Evolutionary conservation across 2,113 vertebrate species (phyloP).

Genomic region (Clarias magur): DNA sequence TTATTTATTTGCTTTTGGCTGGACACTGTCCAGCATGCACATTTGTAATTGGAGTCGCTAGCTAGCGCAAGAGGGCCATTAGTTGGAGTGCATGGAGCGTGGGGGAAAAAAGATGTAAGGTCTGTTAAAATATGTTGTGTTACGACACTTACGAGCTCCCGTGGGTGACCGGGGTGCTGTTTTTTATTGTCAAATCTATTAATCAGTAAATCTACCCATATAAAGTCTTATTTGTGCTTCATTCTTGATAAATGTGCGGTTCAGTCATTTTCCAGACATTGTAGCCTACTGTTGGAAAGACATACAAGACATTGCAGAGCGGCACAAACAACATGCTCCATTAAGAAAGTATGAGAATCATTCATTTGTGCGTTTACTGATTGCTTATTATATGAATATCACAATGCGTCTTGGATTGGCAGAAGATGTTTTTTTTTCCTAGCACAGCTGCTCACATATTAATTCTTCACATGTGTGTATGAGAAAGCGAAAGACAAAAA

Average conservation of each 20-base stretch:
- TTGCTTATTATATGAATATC: constrained; percentile 38
- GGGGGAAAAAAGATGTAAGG: constrained; percentile 29
- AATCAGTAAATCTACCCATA: constrained; percentile 54
- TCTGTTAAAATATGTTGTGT: constrained; percentile 53
- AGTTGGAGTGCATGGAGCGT: constrained; percentile 48
- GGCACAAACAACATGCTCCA: constrained; percentile 48
- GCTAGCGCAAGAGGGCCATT: constrained; percentile 51
- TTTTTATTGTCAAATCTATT: constrained; percentile 54
- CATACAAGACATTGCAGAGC: constrained; percentile 39
- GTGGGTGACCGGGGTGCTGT: constrained; percentile 51
- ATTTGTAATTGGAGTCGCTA: constrained; percentile 56
- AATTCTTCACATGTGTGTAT: constrained; percentile 7
- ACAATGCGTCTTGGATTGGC: constrained; percentile 45
- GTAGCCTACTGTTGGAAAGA: constrained; percentile 51
- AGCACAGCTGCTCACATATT: constrained; percentile 29
- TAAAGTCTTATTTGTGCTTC: constrained; percentile 52
- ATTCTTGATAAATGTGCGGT: constrained; percentile 48
- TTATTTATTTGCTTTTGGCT: constrained; percentile 56
- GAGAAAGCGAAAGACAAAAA: neutral
- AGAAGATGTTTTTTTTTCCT: constrained; percentile 40
- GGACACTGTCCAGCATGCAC: constrained; percentile 51
- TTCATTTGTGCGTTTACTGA: constrained; percentile 68
- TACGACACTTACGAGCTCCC: constrained; percentile 54
- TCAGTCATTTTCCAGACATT: constrained; percentile 50
- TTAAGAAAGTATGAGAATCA: constrained; percentile 55